Percentiles rank a stretch among this genome's conserved stretches.
Conservation (phyloP, 2,113 vertebrate species). For the Ciconia stormi region DNA sequence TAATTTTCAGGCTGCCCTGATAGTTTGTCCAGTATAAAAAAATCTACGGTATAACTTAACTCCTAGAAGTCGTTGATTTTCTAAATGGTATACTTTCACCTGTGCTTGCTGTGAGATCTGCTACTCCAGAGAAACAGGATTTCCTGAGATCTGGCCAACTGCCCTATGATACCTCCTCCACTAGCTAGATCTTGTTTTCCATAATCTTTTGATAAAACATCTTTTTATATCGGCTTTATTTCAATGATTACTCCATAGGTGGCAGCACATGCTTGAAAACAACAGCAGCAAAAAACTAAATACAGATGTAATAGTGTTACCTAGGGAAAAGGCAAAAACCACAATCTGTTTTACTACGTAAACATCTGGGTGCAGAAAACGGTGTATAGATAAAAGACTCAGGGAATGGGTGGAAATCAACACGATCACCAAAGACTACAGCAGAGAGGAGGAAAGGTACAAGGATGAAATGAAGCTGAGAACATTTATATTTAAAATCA, state of each 20-base stretch:
- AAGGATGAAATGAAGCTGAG: not conserved
- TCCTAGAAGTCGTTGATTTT: not conserved
- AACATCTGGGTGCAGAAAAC: conserved; percentile 7
- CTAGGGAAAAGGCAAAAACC: not conserved
- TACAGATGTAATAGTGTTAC: not conserved
- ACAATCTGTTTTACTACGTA: not conserved
- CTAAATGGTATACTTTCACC: not conserved
- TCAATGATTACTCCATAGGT: conserved; percentile 8
- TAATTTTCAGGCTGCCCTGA: not conserved
- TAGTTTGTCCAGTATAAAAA: not conserved
- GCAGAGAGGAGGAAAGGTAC: not conserved
- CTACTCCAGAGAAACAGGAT: not conserved
- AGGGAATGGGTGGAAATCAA: not conserved
- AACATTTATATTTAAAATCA: not conserved
- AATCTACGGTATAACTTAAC: not conserved
- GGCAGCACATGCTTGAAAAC: conserved; percentile 41
- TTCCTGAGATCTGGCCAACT: not conserved
- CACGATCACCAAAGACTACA: not conserved
- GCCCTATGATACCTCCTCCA: not conserved
- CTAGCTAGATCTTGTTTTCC: not conserved
- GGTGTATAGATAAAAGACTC: not conserved
- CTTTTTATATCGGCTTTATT: not conserved
- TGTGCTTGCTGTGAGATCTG: not conserved
- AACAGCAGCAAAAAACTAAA: not conserved
- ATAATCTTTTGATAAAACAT: not conserved